phyloP scores from a whole-genome alignment of 92 coral and sea anemone species.

The Actinernus sp. region DNA sequence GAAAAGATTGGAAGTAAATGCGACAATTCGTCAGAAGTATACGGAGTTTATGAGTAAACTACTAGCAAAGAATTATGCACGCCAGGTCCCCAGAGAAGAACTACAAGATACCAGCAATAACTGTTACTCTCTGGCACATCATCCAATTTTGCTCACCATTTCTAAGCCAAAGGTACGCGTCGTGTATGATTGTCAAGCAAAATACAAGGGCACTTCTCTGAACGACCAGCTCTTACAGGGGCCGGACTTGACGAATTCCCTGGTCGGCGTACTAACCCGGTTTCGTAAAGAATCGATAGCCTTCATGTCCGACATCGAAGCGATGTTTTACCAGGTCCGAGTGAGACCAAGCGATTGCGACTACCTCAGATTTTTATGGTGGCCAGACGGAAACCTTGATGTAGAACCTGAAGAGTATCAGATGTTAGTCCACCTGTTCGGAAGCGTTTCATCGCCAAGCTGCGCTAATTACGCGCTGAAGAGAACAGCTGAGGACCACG shows the following conservation, averaged over 20 bases:
- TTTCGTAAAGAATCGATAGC: slow-evolving; percentile 7
- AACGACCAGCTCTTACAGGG: slow-evolving; percentile 21
- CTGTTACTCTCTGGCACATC: slow-evolving; percentile 6
- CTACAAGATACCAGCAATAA: not conserved
- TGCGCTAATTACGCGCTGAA: slow-evolving; percentile 11
- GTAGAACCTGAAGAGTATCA: not conserved
- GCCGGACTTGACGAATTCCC: slow-evolving; percentile 23
- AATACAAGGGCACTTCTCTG: slow-evolving; percentile 5
- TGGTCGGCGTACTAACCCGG: slow-evolving; percentile 15
- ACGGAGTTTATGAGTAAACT: slow-evolving; percentile 10
- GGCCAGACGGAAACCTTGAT: slow-evolving; percentile 10
- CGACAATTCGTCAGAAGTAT: not conserved
- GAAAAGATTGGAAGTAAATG: not conserved
- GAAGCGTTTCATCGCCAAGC: slow-evolving; percentile 18
- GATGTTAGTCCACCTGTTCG: slow-evolving; percentile 15
- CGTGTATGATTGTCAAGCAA: slow-evolving; percentile 23
- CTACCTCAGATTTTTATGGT: slow-evolving; percentile 16
- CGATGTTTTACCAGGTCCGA: slow-evolving; percentile 13
- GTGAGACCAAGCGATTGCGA: slow-evolving; percentile 6
- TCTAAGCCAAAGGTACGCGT: slow-evolving; percentile 24
- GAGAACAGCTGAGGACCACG: slow-evolving; percentile 17
- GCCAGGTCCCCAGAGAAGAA: not conserved
- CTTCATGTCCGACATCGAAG: slow-evolving; percentile 28
- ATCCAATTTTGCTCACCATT: not conserved
- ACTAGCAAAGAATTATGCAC: slow-evolving; percentile 16